phyloP scores from a whole-genome alignment of 2,113 vertebrate species.

The Elanus axillaris region DNA sequence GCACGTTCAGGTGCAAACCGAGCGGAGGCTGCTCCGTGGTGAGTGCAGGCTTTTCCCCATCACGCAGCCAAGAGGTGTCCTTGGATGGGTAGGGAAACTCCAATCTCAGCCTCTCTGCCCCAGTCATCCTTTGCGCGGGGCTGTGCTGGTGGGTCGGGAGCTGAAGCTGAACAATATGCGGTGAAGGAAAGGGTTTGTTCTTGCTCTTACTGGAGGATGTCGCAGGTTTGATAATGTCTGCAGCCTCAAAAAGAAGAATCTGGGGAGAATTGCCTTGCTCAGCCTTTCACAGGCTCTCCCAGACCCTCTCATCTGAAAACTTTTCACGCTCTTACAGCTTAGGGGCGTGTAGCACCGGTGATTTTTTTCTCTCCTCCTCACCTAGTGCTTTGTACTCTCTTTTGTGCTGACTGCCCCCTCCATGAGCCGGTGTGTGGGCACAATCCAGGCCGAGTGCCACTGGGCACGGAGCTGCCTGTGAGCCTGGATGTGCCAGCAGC shows the following conservation, averaged over 20 bases:
- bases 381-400: not conserved
- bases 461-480: not conserved
- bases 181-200: not conserved
- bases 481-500: not conserved
- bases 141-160: not conserved
- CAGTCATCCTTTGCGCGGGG: not conserved
- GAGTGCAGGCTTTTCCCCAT: not conserved
- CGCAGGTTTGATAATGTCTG: not conserved
- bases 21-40: not conserved
- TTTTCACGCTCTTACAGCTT: not conserved
- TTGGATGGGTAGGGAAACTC: not conserved
- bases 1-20: not conserved
- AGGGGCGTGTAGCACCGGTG: rapidly evolving
- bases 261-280: not conserved
- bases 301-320: not conserved
- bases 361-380: not conserved
- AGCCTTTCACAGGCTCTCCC: not conserved
- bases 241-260: not conserved
- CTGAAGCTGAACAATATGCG: not conserved
- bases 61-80: not conserved
- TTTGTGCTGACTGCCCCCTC: not conserved
- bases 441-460: not conserved
- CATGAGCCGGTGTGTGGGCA: not conserved
- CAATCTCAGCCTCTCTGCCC: not conserved
- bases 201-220: not conserved